Evolutionary conservation across 2,888 invertebrate genomes (phyloP).

Genomic region (Drosophila borborema): DNA sequence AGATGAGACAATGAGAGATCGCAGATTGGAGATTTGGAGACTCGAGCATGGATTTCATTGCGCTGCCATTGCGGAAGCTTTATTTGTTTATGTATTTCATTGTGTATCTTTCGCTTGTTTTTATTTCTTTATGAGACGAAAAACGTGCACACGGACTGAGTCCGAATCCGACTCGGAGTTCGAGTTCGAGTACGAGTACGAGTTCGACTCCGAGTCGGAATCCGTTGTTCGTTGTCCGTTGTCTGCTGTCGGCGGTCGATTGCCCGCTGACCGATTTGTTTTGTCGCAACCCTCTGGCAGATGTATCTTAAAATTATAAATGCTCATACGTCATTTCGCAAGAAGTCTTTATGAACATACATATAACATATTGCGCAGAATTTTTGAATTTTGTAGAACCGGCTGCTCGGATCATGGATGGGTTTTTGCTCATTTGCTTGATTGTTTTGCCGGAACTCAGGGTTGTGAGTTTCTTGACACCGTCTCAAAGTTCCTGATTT

Average conservation of each 20-base stretch:
- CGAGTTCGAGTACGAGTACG: neutral
- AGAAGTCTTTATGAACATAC: slow-evolving; percentile 32
- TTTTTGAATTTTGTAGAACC: slow-evolving; percentile 46
- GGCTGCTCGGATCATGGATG: slow-evolving; percentile 36
- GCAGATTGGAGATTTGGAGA: slow-evolving; percentile 25
- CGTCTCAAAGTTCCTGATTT: slow-evolving; percentile 47
- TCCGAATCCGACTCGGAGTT: neutral
- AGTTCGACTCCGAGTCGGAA: too few species aligned
- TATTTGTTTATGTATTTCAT: slow-evolving; percentile 43
- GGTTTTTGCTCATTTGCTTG: slow-evolving; percentile 26
- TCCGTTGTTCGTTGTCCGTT: slow-evolving; percentile 42
- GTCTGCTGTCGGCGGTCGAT: slow-evolving; percentile 19
- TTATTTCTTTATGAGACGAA: slow-evolving; percentile 18
- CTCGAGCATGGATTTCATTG: slow-evolving; percentile 37
- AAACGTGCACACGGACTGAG: slow-evolving; percentile 58
- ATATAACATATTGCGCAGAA: slow-evolving; percentile 35
- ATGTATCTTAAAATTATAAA: slow-evolving; percentile 33
- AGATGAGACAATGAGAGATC: slow-evolving; percentile 19
- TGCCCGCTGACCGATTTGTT: slow-evolving; percentile 74
- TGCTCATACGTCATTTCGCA: slow-evolving; percentile 44
- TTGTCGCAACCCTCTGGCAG: slow-evolving; percentile 36
- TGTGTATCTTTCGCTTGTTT: slow-evolving; percentile 11
- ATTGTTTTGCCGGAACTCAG: slow-evolving; percentile 54
- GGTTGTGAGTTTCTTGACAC: slow-evolving; percentile 73
- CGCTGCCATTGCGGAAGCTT: slow-evolving; percentile 67